Base-by-base conservation (phyloP, 2,797 vertebrate species). In the Sebastes hubbsi region DNA sequence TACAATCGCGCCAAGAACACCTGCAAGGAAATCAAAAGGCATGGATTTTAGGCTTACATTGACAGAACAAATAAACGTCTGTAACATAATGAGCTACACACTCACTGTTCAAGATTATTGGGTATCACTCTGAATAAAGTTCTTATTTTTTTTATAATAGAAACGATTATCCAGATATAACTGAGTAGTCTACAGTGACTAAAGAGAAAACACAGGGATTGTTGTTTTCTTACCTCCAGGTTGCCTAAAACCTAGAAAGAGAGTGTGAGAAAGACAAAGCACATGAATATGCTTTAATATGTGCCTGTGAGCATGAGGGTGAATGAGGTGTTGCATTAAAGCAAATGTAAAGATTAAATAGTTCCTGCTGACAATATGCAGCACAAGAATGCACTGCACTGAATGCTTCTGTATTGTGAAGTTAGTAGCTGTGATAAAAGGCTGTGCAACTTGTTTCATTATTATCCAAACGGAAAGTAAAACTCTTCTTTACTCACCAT, bases 161-260 rank as follows among this genome's bases (percentile, higher is more conserved):
- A 36, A 36, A 36, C 34, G 4, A 36, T 36, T 8, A 29, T 68
- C 13, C 9, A n/a, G 42, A 74, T 25, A 18, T 71, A 75, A 62
- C 64, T 70, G 42, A 73, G 8, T 68, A 25, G 58, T 79, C 20
- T 25, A 20, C 0, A 64, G 2, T 54, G 38, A 59, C 12, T 22
- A 8, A 29, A 82, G 32, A 46, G 62, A 70, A 80, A 85, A 85
- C 73, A 89, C 2, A 58, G 13, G 65, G 6, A 77, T 27, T 65
- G 66, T 85, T 92, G 90, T 87, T 88, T 62, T 89, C 87, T 93
- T 95, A 96, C 95, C 95, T 92, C 94, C 95, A 72, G 92, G 88
- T 36, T 89, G 85, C 29, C 42, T 77, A 65, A 69, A 59, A 86
- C 87, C 93, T 94, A 78, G 38, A 64, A 3, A 81, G 81, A 74